Evolutionary conservation across 1,140 invertebrate genomes (phyloP).

Genomic region (Hycleus cichorii): DNA sequence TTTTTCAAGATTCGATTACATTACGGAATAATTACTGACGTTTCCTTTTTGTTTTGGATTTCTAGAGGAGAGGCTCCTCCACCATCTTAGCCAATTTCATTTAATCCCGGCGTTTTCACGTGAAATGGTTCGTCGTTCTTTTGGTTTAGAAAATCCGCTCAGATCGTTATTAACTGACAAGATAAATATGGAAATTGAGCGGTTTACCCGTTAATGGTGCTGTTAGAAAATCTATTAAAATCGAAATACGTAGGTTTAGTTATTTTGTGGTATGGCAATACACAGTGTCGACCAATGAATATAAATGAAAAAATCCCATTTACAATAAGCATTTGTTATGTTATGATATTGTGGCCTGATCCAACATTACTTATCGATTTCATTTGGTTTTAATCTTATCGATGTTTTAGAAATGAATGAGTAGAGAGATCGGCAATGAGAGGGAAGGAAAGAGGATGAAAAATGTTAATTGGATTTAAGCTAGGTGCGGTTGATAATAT

Average conservation of each 20-base stretch:
- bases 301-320: conserved; percentile 9
- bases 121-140: no score
- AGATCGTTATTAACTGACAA: conserved; percentile 12
- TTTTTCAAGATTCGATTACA: no score
- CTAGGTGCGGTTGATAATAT: neutral
- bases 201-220: conserved; percentile 10
- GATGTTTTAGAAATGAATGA: no score
- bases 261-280: conserved; percentile 1
- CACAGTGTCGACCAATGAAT: conserved; percentile 8
- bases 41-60: no score
- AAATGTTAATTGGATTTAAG: conserved; percentile 14
- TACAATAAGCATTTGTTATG: neutral
- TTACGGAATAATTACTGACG: no score
- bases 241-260: conserved; percentile 8
- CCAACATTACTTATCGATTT: no score
- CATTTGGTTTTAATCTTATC: no score
- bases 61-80: no score
- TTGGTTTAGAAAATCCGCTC: neutral
- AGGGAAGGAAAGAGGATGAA: neutral
- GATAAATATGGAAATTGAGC: conserved; percentile 9
- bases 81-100: no score
- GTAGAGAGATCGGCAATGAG: no score
- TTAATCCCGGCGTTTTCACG: no score
- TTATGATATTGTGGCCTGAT: no score
- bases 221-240: conserved; percentile 15